These are phyloP conservation scores for Mesembrinibis cayennensis DNA, from an alignment of 2,113 vertebrate species.

Conservation along the genomic window DNA sequence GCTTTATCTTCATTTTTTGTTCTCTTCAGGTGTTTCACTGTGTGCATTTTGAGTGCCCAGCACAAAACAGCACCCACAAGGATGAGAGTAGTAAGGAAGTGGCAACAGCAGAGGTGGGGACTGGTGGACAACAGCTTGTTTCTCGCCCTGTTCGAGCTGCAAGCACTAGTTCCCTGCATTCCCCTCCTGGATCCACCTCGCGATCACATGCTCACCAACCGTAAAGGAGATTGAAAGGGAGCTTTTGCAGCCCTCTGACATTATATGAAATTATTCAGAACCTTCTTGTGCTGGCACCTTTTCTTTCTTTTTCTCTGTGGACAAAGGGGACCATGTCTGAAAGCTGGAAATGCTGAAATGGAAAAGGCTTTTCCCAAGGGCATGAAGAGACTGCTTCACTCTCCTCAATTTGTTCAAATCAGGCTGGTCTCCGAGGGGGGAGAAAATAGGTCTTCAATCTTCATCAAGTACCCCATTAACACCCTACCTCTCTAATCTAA, in stretches of 20 bases:
- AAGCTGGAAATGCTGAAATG: conserved; percentile 1
- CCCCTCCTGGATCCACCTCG: conserved; percentile 34
- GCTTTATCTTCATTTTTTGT: background rate
- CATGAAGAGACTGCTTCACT: conserved; percentile 24
- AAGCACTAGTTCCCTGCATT: conserved; percentile 49
- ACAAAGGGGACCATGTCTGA: conserved; percentile 30
- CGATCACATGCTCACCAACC: conserved; percentile 51
- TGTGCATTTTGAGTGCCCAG: conserved; percentile 96
- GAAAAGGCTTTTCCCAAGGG: conserved; percentile 57
- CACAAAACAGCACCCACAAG: conserved; percentile 82
- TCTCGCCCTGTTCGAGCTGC: conserved; percentile 38
- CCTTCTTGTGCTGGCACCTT: conserved; percentile 5
- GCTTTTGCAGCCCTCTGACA: background rate
- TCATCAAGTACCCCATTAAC: conserved; percentile 60
- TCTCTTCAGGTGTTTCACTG: conserved; percentile 93
- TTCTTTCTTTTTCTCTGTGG: background rate
- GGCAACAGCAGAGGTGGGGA: conserved; percentile 36
- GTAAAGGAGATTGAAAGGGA: conserved; percentile 14
- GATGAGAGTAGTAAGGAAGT: conserved; percentile 79
- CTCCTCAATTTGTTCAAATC: conserved; percentile 52
- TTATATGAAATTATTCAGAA: background rate
- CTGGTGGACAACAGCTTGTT: conserved; percentile 54
- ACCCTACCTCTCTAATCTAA: conserved; percentile 64
- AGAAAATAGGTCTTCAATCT: conserved; percentile 67
- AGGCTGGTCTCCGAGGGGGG: conserved; percentile 30